Conservation (phyloP, 2,888 invertebrate species). For the Platypus cylindrus region DNA sequence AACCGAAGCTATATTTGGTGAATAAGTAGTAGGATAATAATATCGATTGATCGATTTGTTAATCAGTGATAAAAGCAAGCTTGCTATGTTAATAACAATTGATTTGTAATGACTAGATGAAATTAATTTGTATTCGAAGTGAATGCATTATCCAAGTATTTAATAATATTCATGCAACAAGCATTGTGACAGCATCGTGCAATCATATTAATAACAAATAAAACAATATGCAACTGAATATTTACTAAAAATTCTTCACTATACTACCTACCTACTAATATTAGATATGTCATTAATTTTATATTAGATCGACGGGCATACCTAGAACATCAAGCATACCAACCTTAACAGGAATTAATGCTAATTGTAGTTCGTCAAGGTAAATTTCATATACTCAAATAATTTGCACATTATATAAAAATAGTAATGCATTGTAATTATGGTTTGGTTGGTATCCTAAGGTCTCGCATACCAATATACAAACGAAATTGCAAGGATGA, state of each 20-base stretch:
- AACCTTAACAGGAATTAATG: constrained; percentile 65
- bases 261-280: no score
- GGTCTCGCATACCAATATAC: constrained; percentile 61
- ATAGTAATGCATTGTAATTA: constrained; percentile 1
- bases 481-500: constrained; percentile 41
- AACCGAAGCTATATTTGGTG: no score
- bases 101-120: no score
- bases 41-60: no score
- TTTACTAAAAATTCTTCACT: constrained; percentile 7
- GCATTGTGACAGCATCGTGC: no score
- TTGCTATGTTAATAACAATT: no score
- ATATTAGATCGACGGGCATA: constrained; percentile 54
- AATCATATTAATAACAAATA: no score
- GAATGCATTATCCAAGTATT: no score
- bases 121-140: no score
- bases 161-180: no score
- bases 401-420: background rate
- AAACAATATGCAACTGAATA: background rate
- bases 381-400: constrained; percentile 34
- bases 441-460: constrained; percentile 19
- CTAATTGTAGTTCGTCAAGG: constrained; percentile 55
- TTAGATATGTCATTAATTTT: constrained; percentile 25
- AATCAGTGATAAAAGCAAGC: no score
- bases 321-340: constrained; percentile 86
- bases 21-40: no score